Evolutionary conservation across 1,140 invertebrate genomes (phyloP).

Genomic region (Manduca sexta): DNA sequence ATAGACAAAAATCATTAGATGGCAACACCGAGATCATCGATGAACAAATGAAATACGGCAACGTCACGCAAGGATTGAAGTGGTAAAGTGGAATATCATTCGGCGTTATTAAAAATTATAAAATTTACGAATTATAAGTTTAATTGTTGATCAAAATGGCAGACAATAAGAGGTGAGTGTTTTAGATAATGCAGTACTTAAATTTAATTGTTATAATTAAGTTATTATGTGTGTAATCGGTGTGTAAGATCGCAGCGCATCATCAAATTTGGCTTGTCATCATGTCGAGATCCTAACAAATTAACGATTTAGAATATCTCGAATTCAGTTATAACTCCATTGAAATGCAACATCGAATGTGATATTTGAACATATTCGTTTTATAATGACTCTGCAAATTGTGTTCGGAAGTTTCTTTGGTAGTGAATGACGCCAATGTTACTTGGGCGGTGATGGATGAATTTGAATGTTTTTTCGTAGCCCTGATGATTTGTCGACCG

Average conservation of each 20-base stretch:
- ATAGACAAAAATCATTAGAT: constrained; percentile 14
- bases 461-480: constrained; percentile 59
- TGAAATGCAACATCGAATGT: no score
- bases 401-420: neutral
- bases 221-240: constrained; percentile 3
- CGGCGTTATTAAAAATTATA: constrained; percentile 52
- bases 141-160: constrained; percentile 68
- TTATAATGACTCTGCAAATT: no score
- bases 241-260: constrained; percentile 30
- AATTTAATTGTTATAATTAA: neutral
- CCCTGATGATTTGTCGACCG: constrained; percentile 96
- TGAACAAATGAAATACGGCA: constrained; percentile 74
- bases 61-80: constrained; percentile 63
- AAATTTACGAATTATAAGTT: constrained; percentile 47
- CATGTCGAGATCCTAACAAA: constrained; percentile 47
- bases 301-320: no score
- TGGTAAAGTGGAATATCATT: constrained; percentile 56
- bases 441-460: constrained; percentile 1
- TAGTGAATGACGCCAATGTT: neutral
- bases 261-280: constrained; percentile 72
- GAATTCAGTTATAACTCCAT: no score
- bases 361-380: no score
- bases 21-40: constrained; percentile 47
- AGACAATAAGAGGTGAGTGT: constrained; percentile 74
- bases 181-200: constrained; percentile 1